Evolutionary conservation across 2,113 vertebrate species (phyloP).

Genomic region (Otocyon megalotis): DNA sequence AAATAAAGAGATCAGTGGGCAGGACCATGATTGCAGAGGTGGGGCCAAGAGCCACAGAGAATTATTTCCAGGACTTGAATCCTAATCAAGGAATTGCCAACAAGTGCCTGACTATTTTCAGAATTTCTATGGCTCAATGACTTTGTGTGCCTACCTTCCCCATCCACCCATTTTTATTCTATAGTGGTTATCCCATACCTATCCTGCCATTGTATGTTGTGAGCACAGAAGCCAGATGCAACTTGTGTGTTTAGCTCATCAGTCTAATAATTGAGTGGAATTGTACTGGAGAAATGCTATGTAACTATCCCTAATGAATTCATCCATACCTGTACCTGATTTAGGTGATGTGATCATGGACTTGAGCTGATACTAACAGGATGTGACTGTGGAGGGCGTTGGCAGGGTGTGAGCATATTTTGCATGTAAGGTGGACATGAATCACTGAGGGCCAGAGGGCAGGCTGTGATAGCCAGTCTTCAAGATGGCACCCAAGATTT

Average conservation of each 20-base stretch:
- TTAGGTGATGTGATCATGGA: background rate
- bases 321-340: background rate
- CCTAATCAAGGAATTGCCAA: conserved; percentile 2
- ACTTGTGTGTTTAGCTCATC: background rate
- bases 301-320: background rate
- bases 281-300: background rate
- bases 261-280: background rate
- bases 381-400: background rate
- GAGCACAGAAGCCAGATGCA: background rate
- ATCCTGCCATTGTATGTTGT: background rate
- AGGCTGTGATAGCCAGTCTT: background rate
- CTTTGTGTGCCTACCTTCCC: background rate
- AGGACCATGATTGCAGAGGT: background rate
- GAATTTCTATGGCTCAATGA: background rate
- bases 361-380: background rate
- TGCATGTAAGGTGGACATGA: background rate
- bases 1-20: background rate
- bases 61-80: background rate
- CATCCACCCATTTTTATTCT: background rate
- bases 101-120: background rate
- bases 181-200: background rate
- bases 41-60: background rate
- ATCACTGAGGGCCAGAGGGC: background rate
- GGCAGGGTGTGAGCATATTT: background rate
- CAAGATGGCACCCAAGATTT: background rate